Percentiles rank a stretch among this genome's conserved stretches.
Conservation (phyloP, 2,113 vertebrate species). For the Megaceryle maxima region DNA sequence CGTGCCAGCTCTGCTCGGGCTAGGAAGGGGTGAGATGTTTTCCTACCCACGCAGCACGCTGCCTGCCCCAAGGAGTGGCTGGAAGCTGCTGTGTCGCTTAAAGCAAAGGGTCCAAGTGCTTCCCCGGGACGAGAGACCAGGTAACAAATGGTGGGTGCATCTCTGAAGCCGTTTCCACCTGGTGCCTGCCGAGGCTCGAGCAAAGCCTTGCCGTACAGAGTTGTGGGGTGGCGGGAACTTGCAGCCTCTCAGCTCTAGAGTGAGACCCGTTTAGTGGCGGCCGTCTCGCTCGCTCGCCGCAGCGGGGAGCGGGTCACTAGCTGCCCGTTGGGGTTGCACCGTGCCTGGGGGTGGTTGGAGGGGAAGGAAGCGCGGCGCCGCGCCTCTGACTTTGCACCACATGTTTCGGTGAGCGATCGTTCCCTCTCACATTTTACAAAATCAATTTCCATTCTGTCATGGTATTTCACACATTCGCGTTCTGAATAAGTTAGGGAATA, state of each 20-base stretch:
- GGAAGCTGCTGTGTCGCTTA: background rate
- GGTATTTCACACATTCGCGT: conserved; percentile 77
- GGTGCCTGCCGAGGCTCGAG: background rate
- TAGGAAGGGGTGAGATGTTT: background rate
- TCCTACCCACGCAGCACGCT: background rate
- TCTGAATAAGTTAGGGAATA: conserved; percentile 77
- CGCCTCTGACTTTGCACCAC: conserved; percentile 68
- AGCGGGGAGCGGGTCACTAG: background rate
- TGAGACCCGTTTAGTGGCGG: background rate
- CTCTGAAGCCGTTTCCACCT: background rate
- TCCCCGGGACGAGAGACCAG: background rate
- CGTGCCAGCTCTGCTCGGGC: background rate
- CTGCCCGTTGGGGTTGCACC: background rate
- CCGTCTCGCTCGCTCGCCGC: background rate
- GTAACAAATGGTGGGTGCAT: background rate
- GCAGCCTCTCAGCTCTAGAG: background rate
- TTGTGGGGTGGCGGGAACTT: background rate
- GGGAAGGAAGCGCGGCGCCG: conserved; percentile 20
- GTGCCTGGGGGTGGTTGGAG: background rate
- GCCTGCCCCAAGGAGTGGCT: background rate
- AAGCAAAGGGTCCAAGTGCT: background rate
- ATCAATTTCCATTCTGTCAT: conserved; percentile 81
- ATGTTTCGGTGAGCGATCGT: conserved; percentile 65
- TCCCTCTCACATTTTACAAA: conserved; percentile 78
- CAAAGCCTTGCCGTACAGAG: rapidly evolving